phyloP scores from a whole-genome alignment of 1,140 invertebrate genomes.

The Panulirus ornatus region DNA sequence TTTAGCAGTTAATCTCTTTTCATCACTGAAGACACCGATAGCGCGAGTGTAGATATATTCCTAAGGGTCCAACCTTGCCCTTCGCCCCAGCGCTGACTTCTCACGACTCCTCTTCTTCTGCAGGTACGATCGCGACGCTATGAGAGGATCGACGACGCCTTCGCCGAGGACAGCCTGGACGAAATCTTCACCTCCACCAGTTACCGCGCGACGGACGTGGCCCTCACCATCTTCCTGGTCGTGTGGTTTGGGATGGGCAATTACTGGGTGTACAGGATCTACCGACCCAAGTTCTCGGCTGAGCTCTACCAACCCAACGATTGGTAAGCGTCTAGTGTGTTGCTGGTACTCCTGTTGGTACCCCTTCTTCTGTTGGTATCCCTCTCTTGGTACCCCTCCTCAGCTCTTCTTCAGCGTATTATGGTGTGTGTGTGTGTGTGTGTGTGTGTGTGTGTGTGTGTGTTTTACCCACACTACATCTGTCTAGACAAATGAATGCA shows the following conservation, averaged over 20 bases:
- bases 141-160: constrained; percentile 81
- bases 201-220: constrained; percentile 80
- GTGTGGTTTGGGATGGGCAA: constrained; percentile 88
- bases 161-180: constrained; percentile 77
- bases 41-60: too few relatives aligned
- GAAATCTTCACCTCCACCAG: constrained; percentile 76
- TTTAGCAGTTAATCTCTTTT: too few relatives aligned
- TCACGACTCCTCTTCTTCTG: too few relatives aligned
- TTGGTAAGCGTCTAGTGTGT: constrained; percentile 78
- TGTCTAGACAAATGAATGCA: too few relatives aligned
- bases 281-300: constrained; percentile 85
- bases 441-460: constrained; percentile 21
- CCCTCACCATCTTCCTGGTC: constrained; percentile 84
- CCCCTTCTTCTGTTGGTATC: neutral
- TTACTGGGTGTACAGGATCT: constrained; percentile 88
- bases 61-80: too few relatives aligned
- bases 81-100: too few relatives aligned
- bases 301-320: constrained; percentile 85
- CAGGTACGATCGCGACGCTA: constrained; percentile 76
- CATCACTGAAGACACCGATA: too few relatives aligned
- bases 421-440: neutral
- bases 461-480: too few relatives aligned
- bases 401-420: neutral
- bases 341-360: neutral
- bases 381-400: neutral